Conservation (phyloP, 2,797 vertebrate genomes). For the Danio jaintianensis region DNA sequence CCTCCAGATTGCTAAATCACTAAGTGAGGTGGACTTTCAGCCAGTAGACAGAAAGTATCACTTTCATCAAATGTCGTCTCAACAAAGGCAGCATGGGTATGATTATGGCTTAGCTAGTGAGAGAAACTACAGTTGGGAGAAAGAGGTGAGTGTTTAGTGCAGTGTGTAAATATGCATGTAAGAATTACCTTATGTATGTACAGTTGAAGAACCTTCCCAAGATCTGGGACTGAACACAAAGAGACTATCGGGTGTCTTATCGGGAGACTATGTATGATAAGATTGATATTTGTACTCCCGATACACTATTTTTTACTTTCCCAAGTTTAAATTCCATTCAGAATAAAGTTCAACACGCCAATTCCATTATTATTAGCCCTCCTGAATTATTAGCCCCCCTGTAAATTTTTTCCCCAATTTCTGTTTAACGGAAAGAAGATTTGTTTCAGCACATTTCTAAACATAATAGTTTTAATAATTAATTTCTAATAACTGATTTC, state of each 20-base stretch:
- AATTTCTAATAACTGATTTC: too few relatives aligned
- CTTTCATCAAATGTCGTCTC: slow-evolving; percentile 47
- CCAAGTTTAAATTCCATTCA: background rate
- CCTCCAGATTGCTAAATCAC: slow-evolving; percentile 84
- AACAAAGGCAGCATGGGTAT: slow-evolving; percentile 71
- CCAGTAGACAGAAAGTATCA: slow-evolving; percentile 65
- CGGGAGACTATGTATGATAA: background rate
- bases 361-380: too few relatives aligned
- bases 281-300: slow-evolving; percentile 1
- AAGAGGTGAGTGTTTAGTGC: slow-evolving; percentile 70
- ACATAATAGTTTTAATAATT: too few relatives aligned
- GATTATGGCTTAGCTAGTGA: slow-evolving; percentile 67
- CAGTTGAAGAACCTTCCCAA: slow-evolving; percentile 82
- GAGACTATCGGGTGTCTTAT: background rate
- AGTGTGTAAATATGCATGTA: background rate
- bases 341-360: background rate
- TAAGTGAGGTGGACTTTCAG: slow-evolving; percentile 83
- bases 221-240: slow-evolving; percentile 79
- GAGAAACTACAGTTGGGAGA: slow-evolving; percentile 74
- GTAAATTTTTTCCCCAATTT: too few relatives aligned
- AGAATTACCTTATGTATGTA: background rate
- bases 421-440: too few relatives aligned
- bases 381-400: too few relatives aligned
- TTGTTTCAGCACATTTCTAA: too few relatives aligned
- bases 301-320: background rate